Conservation (phyloP, 2,113 vertebrate species). For the Geothlypis trichas region DNA sequence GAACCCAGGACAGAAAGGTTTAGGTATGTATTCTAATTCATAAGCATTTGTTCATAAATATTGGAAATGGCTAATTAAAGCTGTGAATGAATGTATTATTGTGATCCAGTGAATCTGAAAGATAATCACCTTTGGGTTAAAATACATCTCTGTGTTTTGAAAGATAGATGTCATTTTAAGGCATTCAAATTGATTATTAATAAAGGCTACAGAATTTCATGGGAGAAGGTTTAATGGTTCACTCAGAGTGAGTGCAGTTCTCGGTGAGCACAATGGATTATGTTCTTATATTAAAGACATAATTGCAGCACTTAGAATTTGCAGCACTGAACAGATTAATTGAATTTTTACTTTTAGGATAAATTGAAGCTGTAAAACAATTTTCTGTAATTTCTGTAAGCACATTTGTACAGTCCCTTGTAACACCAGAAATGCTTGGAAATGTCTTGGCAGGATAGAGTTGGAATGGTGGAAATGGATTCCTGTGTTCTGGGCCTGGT, state of each 20-base stretch:
- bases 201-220: background rate
- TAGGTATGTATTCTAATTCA: conserved; percentile 81
- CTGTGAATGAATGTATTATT: background rate
- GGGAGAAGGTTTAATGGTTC: background rate
- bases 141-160: background rate
- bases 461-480: background rate
- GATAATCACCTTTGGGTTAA: background rate
- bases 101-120: background rate
- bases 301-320: background rate
- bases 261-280: background rate
- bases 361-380: background rate
- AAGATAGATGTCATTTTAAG: background rate
- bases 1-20: conserved; percentile 87
- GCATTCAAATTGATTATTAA: background rate
- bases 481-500: background rate
- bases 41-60: background rate
- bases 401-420: background rate
- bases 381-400: background rate
- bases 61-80: background rate
- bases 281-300: background rate
- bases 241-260: background rate
- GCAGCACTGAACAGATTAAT: background rate
- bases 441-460: background rate
- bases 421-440: background rate
- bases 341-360: background rate